Evolutionary conservation across 2,797 vertebrate genomes (phyloP).

Genomic region (Muscicapa comitata): DNA sequence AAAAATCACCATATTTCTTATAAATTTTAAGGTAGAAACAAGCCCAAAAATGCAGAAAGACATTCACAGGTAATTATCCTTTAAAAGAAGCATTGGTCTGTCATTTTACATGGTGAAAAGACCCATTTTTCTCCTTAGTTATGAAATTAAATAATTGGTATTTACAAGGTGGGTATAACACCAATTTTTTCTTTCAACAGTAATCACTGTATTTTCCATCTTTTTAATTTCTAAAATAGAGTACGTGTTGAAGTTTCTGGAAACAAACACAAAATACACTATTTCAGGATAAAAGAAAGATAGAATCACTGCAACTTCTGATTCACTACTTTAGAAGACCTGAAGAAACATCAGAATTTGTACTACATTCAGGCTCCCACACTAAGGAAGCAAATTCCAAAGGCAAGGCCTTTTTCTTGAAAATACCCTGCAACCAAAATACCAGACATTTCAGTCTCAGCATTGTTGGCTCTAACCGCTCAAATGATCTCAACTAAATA

Average conservation of each 20-base stretch:
- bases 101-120: neutral
- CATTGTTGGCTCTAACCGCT: neutral
- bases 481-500: neutral
- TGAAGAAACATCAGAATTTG: neutral
- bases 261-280: neutral
- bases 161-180: neutral
- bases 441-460: constrained; percentile 51
- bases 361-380: neutral
- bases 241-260: neutral
- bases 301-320: neutral
- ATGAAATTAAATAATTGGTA: neutral
- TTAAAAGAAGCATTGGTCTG: neutral
- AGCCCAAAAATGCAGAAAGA: neutral
- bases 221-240: neutral
- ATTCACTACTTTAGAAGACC: neutral
- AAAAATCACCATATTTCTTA: neutral
- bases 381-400: constrained; percentile 13
- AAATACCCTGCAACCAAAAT: constrained; percentile 54
- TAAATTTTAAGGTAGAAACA: neutral
- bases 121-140: neutral
- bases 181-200: neutral
- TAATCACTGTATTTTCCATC: neutral
- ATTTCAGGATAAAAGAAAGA: neutral
- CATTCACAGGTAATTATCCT: neutral
- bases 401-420: constrained; percentile 26